phyloP scores from a whole-genome alignment of 2,888 invertebrate species.

The Lithodes maja region DNA sequence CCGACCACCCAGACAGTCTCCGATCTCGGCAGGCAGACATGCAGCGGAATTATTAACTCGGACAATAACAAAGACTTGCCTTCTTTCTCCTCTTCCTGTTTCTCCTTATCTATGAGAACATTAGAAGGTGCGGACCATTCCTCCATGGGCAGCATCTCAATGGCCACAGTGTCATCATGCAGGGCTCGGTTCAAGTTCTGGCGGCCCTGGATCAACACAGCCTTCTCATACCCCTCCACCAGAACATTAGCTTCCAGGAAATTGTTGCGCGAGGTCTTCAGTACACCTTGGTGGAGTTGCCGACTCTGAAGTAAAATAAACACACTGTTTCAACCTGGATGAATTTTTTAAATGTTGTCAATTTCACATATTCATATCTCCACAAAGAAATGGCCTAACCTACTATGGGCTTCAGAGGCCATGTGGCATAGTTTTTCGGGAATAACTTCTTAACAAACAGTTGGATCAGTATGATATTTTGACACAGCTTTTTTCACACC shows the following conservation, averaged over 20 bases:
- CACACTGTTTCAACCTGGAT: too few species aligned
- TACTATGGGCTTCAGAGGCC: too few species aligned
- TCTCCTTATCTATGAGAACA: conserved; percentile 76
- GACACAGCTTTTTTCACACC: too few species aligned
- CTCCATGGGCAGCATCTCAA: conserved; percentile 89
- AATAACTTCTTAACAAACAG: too few species aligned
- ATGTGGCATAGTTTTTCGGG: too few species aligned
- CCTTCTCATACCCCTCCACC: conserved; percentile 86
- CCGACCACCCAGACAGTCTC: background rate
- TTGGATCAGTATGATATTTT: too few species aligned
- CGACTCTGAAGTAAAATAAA: conserved; percentile 80
- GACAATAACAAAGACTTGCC: conserved; percentile 76
- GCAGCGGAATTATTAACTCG: too few species aligned
- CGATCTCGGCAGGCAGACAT: too few species aligned
- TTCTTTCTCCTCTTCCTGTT: conserved; percentile 72
- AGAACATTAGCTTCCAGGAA: conserved; percentile 93
- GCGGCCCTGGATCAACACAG: conserved; percentile 90
- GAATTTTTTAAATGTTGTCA: background rate
- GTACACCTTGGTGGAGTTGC: conserved; percentile 81
- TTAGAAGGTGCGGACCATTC: conserved; percentile 94
- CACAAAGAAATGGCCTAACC: too few species aligned
- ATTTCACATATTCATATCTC: too few species aligned
- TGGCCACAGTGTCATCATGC: conserved; percentile 94
- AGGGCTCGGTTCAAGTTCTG: conserved; percentile 93
- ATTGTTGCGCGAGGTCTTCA: conserved; percentile 92